Evolutionary conservation across 2,888 invertebrate genomes (phyloP).

Genomic region (Standfussiana lucernea): DNA sequence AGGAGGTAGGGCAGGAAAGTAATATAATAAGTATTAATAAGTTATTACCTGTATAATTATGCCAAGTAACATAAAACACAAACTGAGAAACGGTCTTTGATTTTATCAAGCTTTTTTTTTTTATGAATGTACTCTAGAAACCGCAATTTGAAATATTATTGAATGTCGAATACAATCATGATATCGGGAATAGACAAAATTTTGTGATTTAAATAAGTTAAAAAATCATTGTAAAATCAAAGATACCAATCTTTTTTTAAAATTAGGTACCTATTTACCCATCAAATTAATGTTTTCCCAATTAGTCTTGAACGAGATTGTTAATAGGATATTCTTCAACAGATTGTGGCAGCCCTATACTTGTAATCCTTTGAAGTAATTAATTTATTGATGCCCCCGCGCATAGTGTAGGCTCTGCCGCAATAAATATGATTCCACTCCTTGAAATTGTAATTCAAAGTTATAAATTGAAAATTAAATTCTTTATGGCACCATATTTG

Average conservation of each 20-base stretch:
- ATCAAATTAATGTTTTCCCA: too few species aligned
- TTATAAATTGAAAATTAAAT: conserved; percentile 50
- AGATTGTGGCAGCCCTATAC: conserved; percentile 45
- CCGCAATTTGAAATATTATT: background rate
- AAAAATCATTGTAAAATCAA: background rate
- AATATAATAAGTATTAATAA: too few species aligned
- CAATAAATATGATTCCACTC: conserved; percentile 48
- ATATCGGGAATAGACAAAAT: background rate
- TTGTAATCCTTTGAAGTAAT: conserved; percentile 18
- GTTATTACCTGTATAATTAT: background rate
- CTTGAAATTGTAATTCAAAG: conserved; percentile 52
- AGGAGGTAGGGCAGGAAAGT: conserved; percentile 37
- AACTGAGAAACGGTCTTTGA: background rate
- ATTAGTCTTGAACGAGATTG: background rate
- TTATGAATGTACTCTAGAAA: too few species aligned
- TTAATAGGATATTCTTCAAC: background rate
- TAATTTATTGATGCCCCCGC: conserved; percentile 43
- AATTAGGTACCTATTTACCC: too few species aligned
- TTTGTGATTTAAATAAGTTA: background rate
- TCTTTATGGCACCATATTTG: conserved; percentile 20
- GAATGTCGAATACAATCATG: background rate
- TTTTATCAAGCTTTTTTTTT: background rate
- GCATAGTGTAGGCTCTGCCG: conserved; percentile 18
- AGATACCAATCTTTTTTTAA: too few species aligned
- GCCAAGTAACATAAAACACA: too few species aligned